A percentile compares a stretch with the other conserved stretches of the same genome.
phyloP scores from a whole-genome alignment of 2,113 vertebrate genomes.

The Balaeniceps rex region DNA sequence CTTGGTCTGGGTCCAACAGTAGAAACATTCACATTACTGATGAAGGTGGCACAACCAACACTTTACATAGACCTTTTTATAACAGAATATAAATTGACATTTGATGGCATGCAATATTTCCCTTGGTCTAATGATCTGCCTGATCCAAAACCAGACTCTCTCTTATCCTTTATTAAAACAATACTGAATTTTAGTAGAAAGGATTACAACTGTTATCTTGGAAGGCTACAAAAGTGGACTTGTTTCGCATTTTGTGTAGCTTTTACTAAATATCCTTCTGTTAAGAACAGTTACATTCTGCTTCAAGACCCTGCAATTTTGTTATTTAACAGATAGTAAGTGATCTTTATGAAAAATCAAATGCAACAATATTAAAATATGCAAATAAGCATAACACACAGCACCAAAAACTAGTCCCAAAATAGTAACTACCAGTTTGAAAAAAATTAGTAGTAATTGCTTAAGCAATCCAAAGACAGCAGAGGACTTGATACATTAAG shows the following conservation, averaged over 20 bases:
- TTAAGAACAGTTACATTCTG: background rate
- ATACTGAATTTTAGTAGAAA: background rate
- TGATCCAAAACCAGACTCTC: background rate
- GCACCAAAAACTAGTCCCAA: background rate
- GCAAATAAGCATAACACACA: background rate
- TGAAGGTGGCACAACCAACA: background rate
- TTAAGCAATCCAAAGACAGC: background rate
- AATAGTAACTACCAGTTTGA: rapidly evolving
- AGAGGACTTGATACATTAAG: background rate
- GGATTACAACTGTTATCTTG: background rate
- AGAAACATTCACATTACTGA: background rate
- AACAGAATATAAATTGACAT: background rate
- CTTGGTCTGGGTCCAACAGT: background rate
- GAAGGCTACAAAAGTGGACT: background rate
- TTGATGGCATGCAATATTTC: background rate
- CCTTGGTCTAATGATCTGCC: background rate
- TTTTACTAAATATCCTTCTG: background rate
- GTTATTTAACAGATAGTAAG: background rate
- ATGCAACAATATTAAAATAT: background rate
- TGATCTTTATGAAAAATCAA: background rate
- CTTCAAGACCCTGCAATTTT: background rate
- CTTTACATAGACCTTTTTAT: background rate
- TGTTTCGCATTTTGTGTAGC: background rate
- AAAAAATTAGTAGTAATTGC: background rate
- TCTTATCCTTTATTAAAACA: background rate